These are phyloP conservation scores for Drosophila biarmipes DNA, from an alignment of 1,140 invertebrate genomes.

Conservation along the genomic window DNA sequence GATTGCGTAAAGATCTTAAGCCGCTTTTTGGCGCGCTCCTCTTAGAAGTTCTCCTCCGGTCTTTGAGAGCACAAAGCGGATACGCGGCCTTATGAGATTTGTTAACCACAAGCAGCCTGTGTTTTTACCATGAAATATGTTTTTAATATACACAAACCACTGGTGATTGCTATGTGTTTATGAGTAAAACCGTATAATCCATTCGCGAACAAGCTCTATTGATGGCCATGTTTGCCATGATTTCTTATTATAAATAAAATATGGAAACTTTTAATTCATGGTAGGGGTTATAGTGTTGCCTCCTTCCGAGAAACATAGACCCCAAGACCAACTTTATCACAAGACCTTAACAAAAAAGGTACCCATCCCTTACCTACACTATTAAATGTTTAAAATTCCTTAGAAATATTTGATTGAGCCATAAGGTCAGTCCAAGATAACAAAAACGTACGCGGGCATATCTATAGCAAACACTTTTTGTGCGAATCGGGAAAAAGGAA, in stretches of 20 bases:
- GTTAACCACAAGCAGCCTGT: slow-evolving; percentile 14
- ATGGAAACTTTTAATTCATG: background rate
- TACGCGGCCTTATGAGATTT: slow-evolving; percentile 67
- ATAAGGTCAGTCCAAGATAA: slow-evolving; percentile 5
- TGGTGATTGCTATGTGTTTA: slow-evolving; percentile 11
- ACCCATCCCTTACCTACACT: background rate
- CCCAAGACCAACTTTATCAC: background rate
- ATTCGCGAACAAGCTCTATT: background rate
- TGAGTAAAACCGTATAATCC: slow-evolving; percentile 5
- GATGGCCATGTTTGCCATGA: too few relatives aligned
- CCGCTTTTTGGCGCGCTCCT: slow-evolving; percentile 65
- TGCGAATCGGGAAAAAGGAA: slow-evolving; percentile 9
- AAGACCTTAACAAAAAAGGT: background rate
- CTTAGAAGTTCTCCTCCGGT: slow-evolving; percentile 43
- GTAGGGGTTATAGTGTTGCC: too few relatives aligned
- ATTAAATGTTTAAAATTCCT: slow-evolving; percentile 4
- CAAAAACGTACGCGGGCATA: slow-evolving; percentile 2
- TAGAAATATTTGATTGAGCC: background rate
- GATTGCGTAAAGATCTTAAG: slow-evolving; percentile 73
- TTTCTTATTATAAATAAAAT: too few relatives aligned
- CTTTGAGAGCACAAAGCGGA: slow-evolving; percentile 58
- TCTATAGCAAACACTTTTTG: background rate
- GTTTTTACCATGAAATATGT: slow-evolving; percentile 19
- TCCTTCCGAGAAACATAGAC: background rate
- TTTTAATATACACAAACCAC: slow-evolving; percentile 9